phyloP scores from a whole-genome alignment of 2,113 vertebrate genomes.

The Nipponia nippon region DNA sequence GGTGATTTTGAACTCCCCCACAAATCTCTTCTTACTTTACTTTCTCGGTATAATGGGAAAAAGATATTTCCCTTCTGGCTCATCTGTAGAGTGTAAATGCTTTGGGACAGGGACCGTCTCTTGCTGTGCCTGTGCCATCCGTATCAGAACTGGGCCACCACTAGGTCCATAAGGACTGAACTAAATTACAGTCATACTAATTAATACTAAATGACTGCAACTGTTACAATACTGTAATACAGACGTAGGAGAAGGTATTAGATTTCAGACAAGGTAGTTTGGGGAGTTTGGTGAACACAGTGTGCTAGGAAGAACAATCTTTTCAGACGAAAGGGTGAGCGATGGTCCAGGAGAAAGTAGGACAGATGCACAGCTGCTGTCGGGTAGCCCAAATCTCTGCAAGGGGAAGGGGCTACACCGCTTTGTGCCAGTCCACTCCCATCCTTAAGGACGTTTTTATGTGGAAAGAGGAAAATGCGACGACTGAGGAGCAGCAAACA shows the following conservation, averaged over 20 bases:
- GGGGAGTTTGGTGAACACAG: background rate
- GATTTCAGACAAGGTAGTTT: background rate
- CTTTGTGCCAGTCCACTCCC: background rate
- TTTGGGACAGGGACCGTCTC: background rate
- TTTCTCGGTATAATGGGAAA: background rate
- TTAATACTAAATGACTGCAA: background rate
- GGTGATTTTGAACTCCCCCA: background rate
- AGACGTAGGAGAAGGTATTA: background rate
- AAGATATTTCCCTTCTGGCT: conserved; percentile 21
- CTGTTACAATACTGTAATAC: background rate
- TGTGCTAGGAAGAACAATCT: background rate
- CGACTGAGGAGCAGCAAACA: background rate
- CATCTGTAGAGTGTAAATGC: background rate
- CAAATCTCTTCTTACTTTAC: background rate
- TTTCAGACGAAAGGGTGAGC: background rate
- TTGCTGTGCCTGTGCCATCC: background rate
- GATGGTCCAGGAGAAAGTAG: background rate
- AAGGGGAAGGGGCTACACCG: background rate
- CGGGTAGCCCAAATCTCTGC: background rate
- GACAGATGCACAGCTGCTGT: background rate
- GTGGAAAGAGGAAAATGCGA: background rate
- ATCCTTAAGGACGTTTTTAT: background rate
- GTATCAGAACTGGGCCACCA: background rate
- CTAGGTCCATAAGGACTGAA: background rate
- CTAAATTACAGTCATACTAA: background rate